These are phyloP conservation scores for Fabriciana adippe DNA, from an alignment of 2,888 invertebrate species.

Conservation along the genomic window DNA sequence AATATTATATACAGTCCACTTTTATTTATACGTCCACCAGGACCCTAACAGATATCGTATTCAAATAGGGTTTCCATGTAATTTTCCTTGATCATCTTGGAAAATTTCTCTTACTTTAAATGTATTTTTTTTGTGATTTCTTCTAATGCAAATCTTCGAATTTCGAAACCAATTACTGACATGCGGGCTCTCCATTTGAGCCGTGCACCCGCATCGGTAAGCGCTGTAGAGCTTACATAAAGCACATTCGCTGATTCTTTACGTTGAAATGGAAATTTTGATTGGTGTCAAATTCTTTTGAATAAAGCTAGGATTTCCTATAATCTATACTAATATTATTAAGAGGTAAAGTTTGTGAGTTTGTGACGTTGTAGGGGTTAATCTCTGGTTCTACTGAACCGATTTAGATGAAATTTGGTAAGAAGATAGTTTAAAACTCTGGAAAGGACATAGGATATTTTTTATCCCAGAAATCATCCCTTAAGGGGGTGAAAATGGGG, in stretches of 20 bases:
- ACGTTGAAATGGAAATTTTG: constrained; percentile 8
- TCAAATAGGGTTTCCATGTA: no score
- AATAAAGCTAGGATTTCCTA: background rate
- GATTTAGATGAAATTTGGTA: no score
- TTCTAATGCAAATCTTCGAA: constrained; percentile 28
- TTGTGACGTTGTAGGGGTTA: background rate
- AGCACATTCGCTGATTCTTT: constrained; percentile 26
- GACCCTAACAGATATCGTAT: no score
- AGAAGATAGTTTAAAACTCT: no score
- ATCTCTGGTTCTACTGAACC: background rate
- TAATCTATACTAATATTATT: background rate
- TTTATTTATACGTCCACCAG: no score
- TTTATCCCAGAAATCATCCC: no score
- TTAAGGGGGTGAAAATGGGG: no score
- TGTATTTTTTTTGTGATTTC: constrained; percentile 17
- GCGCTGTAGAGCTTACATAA: constrained; percentile 22
- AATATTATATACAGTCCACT: no score
- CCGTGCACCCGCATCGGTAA: constrained; percentile 24
- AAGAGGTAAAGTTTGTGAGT: background rate
- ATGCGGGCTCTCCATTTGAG: constrained; percentile 26
- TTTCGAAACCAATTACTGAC: constrained; percentile 27
- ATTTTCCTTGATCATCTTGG: background rate
- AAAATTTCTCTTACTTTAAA: constrained; percentile 11
- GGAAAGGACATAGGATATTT: no score
- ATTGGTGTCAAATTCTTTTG: background rate